Evolutionary conservation across 2,113 vertebrate genomes (phyloP).

Genomic region (Oceanites oceanicus): DNA sequence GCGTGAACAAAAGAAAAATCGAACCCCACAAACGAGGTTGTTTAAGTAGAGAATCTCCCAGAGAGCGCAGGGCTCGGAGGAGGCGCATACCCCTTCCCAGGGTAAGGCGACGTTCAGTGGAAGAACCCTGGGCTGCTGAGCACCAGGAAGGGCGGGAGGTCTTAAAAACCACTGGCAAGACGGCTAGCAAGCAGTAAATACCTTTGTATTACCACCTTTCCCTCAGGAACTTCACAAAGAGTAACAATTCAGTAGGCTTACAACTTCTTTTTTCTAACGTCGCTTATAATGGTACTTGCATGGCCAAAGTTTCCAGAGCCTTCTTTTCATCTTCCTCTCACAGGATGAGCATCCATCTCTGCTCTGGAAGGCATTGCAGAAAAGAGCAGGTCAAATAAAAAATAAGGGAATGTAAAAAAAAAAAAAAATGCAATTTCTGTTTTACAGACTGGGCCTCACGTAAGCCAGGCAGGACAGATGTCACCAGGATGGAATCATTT

Average conservation of each 20-base stretch:
- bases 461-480: not conserved
- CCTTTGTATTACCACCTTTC: not conserved
- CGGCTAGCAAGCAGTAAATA: not conserved
- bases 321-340: not conserved
- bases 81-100: not conserved
- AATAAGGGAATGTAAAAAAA: not conserved
- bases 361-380: not conserved
- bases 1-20: not conserved
- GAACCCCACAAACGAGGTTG: no score
- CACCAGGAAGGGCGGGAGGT: not conserved
- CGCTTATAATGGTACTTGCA: rapidly evolving
- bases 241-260: not conserved
- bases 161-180: not conserved
- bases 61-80: not conserved
- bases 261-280: not conserved
- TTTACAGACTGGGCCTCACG: not conserved
- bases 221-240: not conserved
- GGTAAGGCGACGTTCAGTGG: rapidly evolving
- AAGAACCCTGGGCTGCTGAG: rapidly evolving
- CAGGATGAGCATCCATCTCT: not conserved
- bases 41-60: no score
- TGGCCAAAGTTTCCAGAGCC: not conserved
- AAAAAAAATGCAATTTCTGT: not conserved
- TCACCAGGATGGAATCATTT: not conserved
- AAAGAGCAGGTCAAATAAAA: not conserved